These are phyloP conservation scores for Alectoris magna DNA, from an alignment of 2,797 vertebrate genomes.

Conservation along the genomic window DNA sequence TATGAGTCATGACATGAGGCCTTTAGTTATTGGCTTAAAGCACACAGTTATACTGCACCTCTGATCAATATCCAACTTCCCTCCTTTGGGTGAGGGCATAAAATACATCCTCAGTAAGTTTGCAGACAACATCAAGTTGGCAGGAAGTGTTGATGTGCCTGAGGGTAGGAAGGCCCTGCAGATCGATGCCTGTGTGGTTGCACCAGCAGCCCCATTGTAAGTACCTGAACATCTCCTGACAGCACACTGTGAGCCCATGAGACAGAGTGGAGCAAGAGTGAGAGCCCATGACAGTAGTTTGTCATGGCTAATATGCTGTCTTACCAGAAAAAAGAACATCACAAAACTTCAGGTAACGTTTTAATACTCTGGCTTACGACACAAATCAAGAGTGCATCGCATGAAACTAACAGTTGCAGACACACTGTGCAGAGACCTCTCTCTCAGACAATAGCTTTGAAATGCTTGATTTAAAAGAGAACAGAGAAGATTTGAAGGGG, in stretches of 20 bases:
- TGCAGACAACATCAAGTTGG: too few relatives aligned
- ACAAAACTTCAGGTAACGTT: neutral
- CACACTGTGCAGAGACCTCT: neutral
- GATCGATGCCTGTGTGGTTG: neutral
- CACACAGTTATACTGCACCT: neutral
- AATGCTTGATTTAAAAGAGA: constrained; percentile 16
- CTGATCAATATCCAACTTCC: neutral
- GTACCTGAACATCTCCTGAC: neutral
- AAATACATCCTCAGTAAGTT: too few relatives aligned
- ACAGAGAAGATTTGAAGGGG: neutral
- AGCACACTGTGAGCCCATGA: accelerated
- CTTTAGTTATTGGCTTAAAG: neutral
- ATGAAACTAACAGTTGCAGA: neutral
- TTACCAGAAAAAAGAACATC: neutral
- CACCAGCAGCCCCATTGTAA: neutral
- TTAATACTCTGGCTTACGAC: neutral
- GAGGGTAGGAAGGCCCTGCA: too few relatives aligned
- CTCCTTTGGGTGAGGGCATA: neutral
- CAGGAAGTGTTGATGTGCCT: too few relatives aligned
- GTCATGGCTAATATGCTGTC: neutral
- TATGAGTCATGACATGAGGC: neutral
- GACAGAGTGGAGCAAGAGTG: neutral
- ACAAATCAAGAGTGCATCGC: neutral
- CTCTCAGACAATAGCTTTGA: neutral
- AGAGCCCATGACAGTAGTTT: neutral